Conservation (phyloP, 2,797 vertebrate genomes). For the Micropoecilia bifurca region DNA sequence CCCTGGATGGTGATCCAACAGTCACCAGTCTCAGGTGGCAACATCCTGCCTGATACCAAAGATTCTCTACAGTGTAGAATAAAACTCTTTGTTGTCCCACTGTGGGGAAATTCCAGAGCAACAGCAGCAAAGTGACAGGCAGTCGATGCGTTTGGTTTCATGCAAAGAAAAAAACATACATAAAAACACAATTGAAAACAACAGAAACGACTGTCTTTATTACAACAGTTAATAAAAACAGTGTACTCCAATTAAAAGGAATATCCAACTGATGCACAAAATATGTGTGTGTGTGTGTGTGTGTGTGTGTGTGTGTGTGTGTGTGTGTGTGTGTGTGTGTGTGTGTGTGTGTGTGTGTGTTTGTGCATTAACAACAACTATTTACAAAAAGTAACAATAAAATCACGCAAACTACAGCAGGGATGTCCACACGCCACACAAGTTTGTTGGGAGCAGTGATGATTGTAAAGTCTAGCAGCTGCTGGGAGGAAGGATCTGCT, state of each 20-base stretch:
- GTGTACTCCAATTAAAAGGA: neutral
- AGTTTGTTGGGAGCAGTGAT: no score
- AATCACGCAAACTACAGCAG: no score
- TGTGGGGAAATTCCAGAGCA: neutral
- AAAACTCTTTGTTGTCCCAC: no score
- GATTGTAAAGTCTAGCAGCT: neutral
- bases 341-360: neutral
- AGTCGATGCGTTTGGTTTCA: neutral
- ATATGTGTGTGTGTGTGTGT: neutral
- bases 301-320: neutral
- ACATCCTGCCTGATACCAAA: neutral
- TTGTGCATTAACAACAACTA: neutral
- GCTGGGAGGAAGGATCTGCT: neutral
- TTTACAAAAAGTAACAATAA: neutral
- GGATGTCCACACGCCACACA: no score
- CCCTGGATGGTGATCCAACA: constrained; percentile 7
- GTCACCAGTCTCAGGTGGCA: neutral
- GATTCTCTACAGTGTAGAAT: neutral
- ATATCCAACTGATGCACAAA: neutral
- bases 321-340: no score
- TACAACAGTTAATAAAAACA: neutral
- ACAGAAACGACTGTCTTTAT: neutral
- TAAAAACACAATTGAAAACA: neutral
- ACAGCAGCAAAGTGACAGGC: neutral
- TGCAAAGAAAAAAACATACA: neutral